Base-by-base conservation (phyloP, 2,888 invertebrate genomes). In the Lapara coniferarum region DNA sequence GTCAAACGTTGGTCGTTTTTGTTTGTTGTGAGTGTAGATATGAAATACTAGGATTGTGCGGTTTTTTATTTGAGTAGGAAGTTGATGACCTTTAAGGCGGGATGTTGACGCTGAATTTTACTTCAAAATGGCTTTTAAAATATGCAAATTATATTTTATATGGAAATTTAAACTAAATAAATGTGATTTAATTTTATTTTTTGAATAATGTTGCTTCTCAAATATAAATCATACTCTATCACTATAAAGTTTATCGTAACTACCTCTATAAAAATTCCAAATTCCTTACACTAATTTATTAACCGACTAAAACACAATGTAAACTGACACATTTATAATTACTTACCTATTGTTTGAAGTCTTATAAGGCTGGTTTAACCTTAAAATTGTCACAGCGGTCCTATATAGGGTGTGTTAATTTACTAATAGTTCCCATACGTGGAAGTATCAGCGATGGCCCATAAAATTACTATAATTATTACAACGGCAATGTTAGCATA, bases 401-500 rank as follows among this genome's bases (percentile, higher is more conserved):
- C 63, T 63, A 63, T 63, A 63, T 63, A 63, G 63, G 44, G 63
- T 19, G 19, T 49, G 49, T 16, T 59, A 16, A 63, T 49, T 49
- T 63, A 46, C 16, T 13, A 19, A 55, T 55, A 46, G 19, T 46
- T 63, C 19, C 49, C 63, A 63, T 63, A 63, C 19, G 12, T 19
- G 25, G 12, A 19, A 19, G 59, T 59, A 63, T 59, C n/a, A 25
- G n/a, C 63, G 52, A 44, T 59, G 59, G 53, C 16, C 25, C 19
- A 52, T 52, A 63, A 69, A 63, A 69, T 63, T 59, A 37, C 57
- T 37, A 46, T 53, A 70, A 69, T 68, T 56, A 67, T 69, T 19
- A 14, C 52, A 49, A 66, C 59, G 30, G 63, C 68, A 66, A 68
- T 63, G 44, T 70, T 67, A 67, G 57, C 69, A 72, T 71, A 71